Conservation (phyloP, 2,113 vertebrate species). For the Podarcis cretensis region DNA sequence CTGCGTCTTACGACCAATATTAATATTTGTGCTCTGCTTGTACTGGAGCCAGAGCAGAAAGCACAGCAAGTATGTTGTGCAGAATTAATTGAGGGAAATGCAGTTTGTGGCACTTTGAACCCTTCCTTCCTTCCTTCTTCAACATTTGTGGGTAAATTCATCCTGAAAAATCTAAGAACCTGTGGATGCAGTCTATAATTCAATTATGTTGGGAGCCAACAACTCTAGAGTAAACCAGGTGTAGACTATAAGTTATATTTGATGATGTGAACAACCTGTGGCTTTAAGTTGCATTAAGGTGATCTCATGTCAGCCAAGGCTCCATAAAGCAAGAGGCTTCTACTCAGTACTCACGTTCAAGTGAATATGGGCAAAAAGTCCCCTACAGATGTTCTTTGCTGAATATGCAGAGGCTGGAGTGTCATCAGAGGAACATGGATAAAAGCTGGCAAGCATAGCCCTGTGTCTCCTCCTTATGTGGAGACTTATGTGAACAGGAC, state of each 20-base stretch:
- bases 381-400: no score
- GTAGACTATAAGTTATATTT: background rate
- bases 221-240: background rate
- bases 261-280: background rate
- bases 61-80: conserved; percentile 3
- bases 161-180: background rate
- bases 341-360: no score
- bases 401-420: no score
- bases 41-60: conserved; percentile 26
- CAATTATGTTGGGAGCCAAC: background rate
- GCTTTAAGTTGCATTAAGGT: no score
- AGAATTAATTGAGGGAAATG: background rate
- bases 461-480: no score
- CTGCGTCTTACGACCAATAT: conserved; percentile 57
- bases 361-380: no score
- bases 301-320: no score
- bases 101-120: background rate
- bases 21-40: conserved; percentile 29
- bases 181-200: background rate
- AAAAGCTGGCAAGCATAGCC: no score
- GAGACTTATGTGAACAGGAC: no score
- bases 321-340: no score
- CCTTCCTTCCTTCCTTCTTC: background rate
- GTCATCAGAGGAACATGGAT: no score
- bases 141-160: background rate